These are phyloP conservation scores for Drosophila yakuba DNA, from an alignment of 1,140 invertebrate genomes.

Conservation along the genomic window DNA sequence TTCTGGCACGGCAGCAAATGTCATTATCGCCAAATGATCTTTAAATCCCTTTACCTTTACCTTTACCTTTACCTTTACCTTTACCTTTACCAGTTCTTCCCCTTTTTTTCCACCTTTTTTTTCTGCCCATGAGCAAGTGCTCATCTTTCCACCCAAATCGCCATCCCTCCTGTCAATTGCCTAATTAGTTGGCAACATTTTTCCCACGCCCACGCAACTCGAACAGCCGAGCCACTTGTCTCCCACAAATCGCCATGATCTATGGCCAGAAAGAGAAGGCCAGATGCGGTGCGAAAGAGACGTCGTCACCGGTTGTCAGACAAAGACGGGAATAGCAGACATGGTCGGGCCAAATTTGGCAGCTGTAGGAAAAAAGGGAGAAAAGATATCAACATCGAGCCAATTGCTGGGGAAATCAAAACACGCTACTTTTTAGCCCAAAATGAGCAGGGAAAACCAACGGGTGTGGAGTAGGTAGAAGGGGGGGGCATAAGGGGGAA, in stretches of 20 bases:
- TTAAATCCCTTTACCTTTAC: neutral
- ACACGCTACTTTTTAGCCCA: conserved; percentile 63
- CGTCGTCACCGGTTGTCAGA: neutral
- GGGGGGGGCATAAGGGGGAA: too few species aligned
- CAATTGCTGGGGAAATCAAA: conserved; percentile 56
- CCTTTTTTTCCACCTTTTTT: too few species aligned
- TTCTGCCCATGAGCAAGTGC: neutral
- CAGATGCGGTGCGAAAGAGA: conserved; percentile 11
- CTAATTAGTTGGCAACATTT: conserved; percentile 69
- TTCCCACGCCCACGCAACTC: conserved; percentile 72
- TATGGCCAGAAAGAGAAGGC: conserved; percentile 38
- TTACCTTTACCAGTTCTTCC: too few species aligned
- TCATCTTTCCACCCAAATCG: neutral
- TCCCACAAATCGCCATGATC: conserved; percentile 62
- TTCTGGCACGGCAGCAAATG: conserved; percentile 3
- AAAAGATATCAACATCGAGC: conserved; percentile 17
- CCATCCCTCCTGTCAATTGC: conserved; percentile 28
- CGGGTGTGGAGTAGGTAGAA: neutral
- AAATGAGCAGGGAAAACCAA: conserved; percentile 19
- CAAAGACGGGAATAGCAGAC: neutral
- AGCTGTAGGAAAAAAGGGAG: conserved; percentile 3
- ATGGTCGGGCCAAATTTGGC: conserved; percentile 68
- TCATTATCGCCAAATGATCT: conserved; percentile 5
- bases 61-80: too few species aligned
- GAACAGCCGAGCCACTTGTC: conserved; percentile 53